phyloP scores from a whole-genome alignment of 2,888 invertebrate genomes.

The Fissipunctia ypsillon region DNA sequence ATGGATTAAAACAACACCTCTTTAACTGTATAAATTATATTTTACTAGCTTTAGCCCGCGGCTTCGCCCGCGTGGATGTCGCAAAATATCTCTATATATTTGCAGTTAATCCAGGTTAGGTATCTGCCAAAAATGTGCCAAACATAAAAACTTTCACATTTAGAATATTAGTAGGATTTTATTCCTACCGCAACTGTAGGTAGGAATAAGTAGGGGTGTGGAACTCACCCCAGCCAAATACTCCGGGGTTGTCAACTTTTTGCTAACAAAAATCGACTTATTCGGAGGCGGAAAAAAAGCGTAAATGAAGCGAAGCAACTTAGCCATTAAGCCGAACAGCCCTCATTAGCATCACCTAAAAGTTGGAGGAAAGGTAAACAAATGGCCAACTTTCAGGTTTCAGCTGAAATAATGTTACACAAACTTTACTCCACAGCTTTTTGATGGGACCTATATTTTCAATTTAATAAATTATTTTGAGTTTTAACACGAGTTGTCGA shows the following conservation, averaged over 20 bases:
- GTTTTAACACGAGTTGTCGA: slow-evolving; percentile 43
- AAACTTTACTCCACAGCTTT: slow-evolving; percentile 54
- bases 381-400: slow-evolving; percentile 64
- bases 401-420: slow-evolving; percentile 55
- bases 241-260: slow-evolving; percentile 29
- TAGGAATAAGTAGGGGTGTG: too few species aligned
- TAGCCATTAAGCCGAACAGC: slow-evolving; percentile 59
- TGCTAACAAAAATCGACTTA: slow-evolving; percentile 33
- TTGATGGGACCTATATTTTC: slow-evolving; percentile 59
- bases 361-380: slow-evolving; percentile 61
- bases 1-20: neutral
- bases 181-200: too few species aligned
- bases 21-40: neutral
- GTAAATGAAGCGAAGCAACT: slow-evolving; percentile 57
- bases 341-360: slow-evolving; percentile 66
- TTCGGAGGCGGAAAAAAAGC: slow-evolving; percentile 23
- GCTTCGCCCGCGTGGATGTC: too few species aligned
- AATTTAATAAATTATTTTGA: slow-evolving; percentile 62
- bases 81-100: too few species aligned
- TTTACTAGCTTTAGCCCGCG: too few species aligned
- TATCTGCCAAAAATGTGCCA: neutral
- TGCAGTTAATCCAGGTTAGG: neutral
- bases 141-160: neutral
- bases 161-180: neutral
- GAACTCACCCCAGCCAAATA: slow-evolving; percentile 6